Conservation (phyloP, 2,797 vertebrate species). For the Chiroxiphia lanceolata region DNA sequence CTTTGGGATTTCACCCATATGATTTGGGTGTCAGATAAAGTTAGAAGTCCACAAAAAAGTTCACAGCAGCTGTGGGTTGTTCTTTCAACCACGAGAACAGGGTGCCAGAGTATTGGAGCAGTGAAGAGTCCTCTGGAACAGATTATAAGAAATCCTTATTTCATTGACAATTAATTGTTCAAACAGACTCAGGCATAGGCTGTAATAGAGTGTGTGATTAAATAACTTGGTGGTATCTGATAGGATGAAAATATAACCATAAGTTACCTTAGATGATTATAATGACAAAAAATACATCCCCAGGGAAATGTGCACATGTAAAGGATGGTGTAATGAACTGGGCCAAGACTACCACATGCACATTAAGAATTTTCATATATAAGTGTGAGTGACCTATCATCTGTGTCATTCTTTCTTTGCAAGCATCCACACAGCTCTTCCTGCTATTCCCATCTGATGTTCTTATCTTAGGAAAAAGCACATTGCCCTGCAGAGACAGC, state of each 20-base stretch:
- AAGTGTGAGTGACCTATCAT: not conserved
- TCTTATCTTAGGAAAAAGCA: not conserved
- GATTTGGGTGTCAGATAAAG: not conserved
- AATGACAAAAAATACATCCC: not conserved
- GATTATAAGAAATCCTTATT: not conserved
- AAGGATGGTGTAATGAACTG: not conserved
- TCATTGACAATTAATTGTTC: not conserved
- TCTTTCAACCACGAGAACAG: too few species aligned
- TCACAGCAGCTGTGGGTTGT: not conserved
- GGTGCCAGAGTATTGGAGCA: not conserved
- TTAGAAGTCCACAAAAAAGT: not conserved
- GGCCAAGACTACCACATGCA: not conserved
- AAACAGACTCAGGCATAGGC: not conserved
- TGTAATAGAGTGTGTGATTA: not conserved
- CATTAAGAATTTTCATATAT: not conserved
- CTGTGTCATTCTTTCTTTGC: not conserved
- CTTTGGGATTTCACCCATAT: not conserved
- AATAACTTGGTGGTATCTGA: not conserved
- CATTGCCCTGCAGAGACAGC: too few species aligned
- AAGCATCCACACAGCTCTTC: not conserved
- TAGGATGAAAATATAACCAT: not conserved
- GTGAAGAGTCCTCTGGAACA: not conserved
- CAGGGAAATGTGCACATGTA: not conserved
- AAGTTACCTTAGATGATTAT: not conserved
- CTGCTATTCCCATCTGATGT: not conserved